Percentiles rank a stretch among this genome's conserved stretches.
phyloP scores from a whole-genome alignment of 2,888 invertebrate species.

The Tenthredo livida region DNA sequence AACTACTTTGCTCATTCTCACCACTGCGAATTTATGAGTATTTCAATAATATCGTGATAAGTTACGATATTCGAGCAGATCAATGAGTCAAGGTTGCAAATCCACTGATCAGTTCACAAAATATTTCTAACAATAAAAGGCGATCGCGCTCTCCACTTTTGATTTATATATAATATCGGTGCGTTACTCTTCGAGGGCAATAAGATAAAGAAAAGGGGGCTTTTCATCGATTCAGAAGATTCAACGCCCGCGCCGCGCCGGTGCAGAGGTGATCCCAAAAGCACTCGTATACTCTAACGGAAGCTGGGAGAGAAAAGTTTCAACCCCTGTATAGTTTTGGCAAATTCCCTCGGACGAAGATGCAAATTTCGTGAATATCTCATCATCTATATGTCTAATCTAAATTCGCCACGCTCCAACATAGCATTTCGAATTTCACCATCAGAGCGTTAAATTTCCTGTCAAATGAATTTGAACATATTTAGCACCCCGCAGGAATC shows the following conservation, averaged over 20 bases:
- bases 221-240: neutral
- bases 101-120: neutral
- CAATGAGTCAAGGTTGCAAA: neutral
- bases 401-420: neutral
- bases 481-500: neutral
- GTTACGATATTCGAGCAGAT: neutral
- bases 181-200: neutral
- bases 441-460: neutral
- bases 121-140: neutral
- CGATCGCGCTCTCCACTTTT: neutral
- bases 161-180: slow-evolving; percentile 10
- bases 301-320: neutral
- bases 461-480: neutral
- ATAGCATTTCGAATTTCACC: neutral
- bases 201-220: slow-evolving; percentile 18
- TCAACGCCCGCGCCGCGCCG: neutral
- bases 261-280: neutral
- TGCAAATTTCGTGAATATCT: neutral
- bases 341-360: neutral
- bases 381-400: neutral
- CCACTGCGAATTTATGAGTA: neutral
- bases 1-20: neutral
- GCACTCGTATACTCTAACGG: neutral
- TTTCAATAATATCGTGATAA: neutral
- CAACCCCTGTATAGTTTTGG: neutral